phyloP scores from a whole-genome alignment of 2,888 invertebrate genomes.

The Troides oblongomaculatus region DNA sequence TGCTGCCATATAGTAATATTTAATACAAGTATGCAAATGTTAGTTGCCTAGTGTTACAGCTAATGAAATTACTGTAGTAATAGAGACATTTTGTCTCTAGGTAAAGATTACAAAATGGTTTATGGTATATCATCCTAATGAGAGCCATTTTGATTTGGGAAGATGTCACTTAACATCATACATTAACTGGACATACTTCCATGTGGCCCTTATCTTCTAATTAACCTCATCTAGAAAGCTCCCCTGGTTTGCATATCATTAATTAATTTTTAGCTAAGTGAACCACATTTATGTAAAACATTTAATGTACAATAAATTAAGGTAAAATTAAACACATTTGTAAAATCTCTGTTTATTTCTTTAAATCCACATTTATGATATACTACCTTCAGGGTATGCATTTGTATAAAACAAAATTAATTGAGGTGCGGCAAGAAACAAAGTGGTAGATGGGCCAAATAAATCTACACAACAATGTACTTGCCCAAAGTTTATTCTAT shows the following conservation, averaged over 20 bases:
- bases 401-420: slow-evolving; percentile 27
- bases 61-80: too few relatives aligned
- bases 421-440: slow-evolving; percentile 29
- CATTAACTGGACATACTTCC: too few relatives aligned
- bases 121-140: too few relatives aligned
- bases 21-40: too few relatives aligned
- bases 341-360: slow-evolving; percentile 24
- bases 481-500: slow-evolving; percentile 33
- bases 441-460: slow-evolving; percentile 49
- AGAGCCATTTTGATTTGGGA: too few relatives aligned
- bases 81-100: too few relatives aligned
- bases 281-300: background rate
- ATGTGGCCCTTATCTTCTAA: background rate
- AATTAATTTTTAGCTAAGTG: background rate
- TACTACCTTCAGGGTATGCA: slow-evolving; percentile 19
- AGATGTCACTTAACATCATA: too few relatives aligned
- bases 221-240: background rate
- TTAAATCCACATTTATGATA: slow-evolving; percentile 7
- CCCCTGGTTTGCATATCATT: background rate
- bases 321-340: slow-evolving; percentile 18
- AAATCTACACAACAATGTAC: slow-evolving; percentile 44
- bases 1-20: too few relatives aligned
- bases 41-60: too few relatives aligned
- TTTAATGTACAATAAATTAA: slow-evolving; percentile 3
- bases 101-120: too few relatives aligned